Conservation (phyloP, 2,113 vertebrate species). For the Saguinus imperator region DNA sequence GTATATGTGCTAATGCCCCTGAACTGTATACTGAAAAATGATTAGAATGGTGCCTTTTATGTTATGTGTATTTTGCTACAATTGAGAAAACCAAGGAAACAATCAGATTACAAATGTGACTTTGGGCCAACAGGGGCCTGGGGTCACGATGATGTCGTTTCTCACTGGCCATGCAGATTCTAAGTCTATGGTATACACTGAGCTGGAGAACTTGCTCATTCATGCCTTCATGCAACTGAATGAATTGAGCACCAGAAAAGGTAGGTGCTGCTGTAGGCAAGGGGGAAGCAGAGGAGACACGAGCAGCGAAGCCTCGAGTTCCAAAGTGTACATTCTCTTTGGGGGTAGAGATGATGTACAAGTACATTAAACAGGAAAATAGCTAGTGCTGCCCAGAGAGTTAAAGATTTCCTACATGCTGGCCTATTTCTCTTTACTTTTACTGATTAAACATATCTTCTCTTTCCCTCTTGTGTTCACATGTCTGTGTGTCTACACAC, state of each 20-base stretch:
- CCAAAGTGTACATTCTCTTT: too few species aligned
- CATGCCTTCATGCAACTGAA: not conserved
- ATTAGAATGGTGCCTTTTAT: not conserved
- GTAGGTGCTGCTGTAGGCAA: accelerated
- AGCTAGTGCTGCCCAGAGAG: not conserved
- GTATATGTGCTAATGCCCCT: not conserved
- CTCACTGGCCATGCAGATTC: not conserved
- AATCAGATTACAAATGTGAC: not conserved
- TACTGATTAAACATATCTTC: not conserved
- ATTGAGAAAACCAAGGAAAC: not conserved
- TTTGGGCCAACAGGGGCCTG: not conserved
- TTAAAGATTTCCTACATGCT: not conserved
- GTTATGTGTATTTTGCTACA: not conserved
- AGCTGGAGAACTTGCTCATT: accelerated
- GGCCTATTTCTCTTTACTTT: not conserved
- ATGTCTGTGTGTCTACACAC: not conserved
- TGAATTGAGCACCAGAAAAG: too few species aligned
- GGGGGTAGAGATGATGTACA: not conserved
- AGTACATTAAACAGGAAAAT: not conserved
- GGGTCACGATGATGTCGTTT: not conserved
- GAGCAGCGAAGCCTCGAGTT: not conserved
- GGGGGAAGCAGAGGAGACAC: not conserved
- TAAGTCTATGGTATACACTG: not conserved
- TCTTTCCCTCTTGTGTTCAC: not conserved
- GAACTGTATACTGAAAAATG: not conserved